Base-by-base conservation (phyloP, 1,140 invertebrate genomes). In the Pogonognathellus flavescens region DNA sequence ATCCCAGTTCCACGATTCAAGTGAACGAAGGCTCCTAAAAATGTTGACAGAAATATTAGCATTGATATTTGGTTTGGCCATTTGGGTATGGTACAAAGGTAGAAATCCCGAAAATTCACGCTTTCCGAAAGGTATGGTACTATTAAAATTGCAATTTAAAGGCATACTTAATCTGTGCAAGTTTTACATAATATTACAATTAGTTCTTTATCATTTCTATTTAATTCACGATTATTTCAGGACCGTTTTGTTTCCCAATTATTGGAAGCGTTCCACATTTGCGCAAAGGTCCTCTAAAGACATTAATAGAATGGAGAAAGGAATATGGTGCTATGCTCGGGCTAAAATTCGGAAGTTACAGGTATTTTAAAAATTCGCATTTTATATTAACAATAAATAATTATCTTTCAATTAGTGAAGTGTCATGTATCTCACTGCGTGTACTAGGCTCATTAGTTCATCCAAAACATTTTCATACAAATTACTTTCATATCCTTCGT, bases 341-440 rank as follows among this genome's bases (percentile, higher is more conserved):
- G 52, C n/a, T 80, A 2, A 52, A 10, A 14, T 52, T 80, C 8
- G 76, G 76, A 2, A 80, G 76, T 18, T 80, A 53, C 41, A 80
- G 76, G 76, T 80, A 53, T 11, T 14, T n/a, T 10, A 72, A 49
- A n/a, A n/a, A n/a, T n/a, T n/a, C n/a, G n/a, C n/a, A n/a, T n/a
- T n/a, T n/a, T n/a, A n/a, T n/a, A n/a, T n/a, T n/a, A n/a, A n/a
- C n/a, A n/a, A n/a, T n/a, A n/a, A n/a, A n/a, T n/a, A n/a, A n/a
- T n/a, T n/a, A n/a, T n/a, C n/a, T n/a, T n/a, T n/a, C n/a, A n/a
- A n/a, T n/a, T n/a, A n/a, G n/a, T n/a, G n/a, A n/a, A n/a, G n/a
- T n/a, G n/a, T n/a, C n/a, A n/a, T n/a, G n/a, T n/a, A n/a, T n/a
- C n/a, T n/a, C n/a, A n/a, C n/a, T n/a, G n/a, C n/a, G n/a, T n/a